phyloP scores from a whole-genome alignment of 1,140 invertebrate genomes.

The Elysia chlorotica region DNA sequence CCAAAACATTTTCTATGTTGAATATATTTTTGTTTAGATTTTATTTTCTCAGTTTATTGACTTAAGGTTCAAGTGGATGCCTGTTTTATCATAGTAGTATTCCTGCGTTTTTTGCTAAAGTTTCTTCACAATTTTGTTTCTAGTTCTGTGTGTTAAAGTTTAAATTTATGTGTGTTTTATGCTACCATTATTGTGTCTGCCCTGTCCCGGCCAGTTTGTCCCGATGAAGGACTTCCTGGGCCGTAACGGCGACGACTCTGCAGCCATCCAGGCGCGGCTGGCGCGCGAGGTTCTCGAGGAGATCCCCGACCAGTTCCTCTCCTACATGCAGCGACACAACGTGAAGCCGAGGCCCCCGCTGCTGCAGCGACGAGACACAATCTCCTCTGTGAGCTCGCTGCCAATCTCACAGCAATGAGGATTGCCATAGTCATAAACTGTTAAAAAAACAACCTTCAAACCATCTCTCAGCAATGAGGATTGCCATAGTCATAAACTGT shows the following conservation, averaged over 20 bases:
- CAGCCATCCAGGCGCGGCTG: conserved; percentile 54
- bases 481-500: not conserved
- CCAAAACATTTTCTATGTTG: no score
- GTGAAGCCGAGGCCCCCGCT: conserved; percentile 59
- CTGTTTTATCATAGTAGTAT: no score
- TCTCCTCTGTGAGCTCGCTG: conserved; percentile 44
- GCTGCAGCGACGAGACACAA: conserved; percentile 39
- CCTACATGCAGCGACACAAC: conserved; percentile 68
- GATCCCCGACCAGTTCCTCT: conserved; percentile 68
- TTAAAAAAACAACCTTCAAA: no score
- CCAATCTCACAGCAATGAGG: conserved; percentile 44
- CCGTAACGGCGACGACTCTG: conserved; percentile 35
- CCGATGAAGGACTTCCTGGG: conserved; percentile 64
- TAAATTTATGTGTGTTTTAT: no score
- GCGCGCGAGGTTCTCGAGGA: conserved; percentile 71
- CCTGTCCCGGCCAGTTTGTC: no score
- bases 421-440: not conserved
- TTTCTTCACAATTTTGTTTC: no score
- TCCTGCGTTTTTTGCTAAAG: no score
- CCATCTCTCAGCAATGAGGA: conserved; percentile 41
- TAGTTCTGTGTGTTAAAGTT: no score
- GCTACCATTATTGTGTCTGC: no score
- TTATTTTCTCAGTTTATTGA: conserved; percentile 40
- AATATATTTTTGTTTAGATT: conserved; percentile 64
- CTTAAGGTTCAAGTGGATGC: no score